Percentiles rank a stretch among this genome's conserved stretches.
phyloP scores from a whole-genome alignment of 2,888 invertebrate genomes.

The Leucania comma region DNA sequence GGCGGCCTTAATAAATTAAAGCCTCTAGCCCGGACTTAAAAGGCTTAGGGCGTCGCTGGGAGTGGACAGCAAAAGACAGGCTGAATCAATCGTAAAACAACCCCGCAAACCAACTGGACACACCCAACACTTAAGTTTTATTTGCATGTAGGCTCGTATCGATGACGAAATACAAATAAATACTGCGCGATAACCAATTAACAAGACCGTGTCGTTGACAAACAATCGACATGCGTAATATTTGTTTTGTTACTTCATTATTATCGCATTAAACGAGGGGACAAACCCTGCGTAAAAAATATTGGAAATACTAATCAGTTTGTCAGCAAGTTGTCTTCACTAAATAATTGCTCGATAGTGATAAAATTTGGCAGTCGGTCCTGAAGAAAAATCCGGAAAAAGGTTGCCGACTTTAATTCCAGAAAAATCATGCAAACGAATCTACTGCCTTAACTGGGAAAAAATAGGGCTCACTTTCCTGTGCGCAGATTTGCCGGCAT shows the following conservation, averaged over 20 bases:
- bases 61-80: no score
- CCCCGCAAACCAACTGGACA: background rate
- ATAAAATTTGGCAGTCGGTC: background rate
- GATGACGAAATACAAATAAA: slow-evolving; percentile 15
- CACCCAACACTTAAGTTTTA: background rate
- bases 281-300: background rate
- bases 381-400: background rate
- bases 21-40: no score
- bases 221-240: slow-evolving; percentile 18
- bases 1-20: no score
- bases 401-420: background rate
- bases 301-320: slow-evolving; percentile 5
- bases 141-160: background rate
- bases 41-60: no score
- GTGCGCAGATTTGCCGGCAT: slow-evolving; percentile 2
- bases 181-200: slow-evolving; percentile 15
- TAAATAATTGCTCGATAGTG: background rate
- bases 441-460: background rate
- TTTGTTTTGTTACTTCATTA: slow-evolving; percentile 17
- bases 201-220: slow-evolving; percentile 16
- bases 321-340: background rate
- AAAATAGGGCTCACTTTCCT: background rate
- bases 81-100: no score
- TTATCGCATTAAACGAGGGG: background rate
- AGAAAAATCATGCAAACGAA: background rate